A percentile compares a stretch with the other conserved stretches of the same genome.
These are phyloP conservation scores for Nymphalis io DNA, from an alignment of 1,140 invertebrate genomes.

Conservation along the genomic window DNA sequence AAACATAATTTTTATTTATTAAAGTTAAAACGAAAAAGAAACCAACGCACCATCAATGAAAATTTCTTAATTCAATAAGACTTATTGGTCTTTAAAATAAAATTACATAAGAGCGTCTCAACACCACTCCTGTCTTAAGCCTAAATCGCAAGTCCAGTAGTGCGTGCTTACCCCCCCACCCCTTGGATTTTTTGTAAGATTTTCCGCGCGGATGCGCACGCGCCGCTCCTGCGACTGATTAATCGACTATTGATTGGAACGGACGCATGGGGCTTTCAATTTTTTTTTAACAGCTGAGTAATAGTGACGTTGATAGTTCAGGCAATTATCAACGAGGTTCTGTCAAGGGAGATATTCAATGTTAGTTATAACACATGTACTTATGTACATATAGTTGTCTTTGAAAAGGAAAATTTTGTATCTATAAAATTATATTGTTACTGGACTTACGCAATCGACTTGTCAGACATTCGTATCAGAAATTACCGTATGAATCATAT, in stretches of 20 bases:
- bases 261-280: slow-evolving; percentile 37
- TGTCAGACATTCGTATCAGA: too few relatives aligned
- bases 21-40: too few relatives aligned
- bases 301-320: slow-evolving; percentile 4
- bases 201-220: slow-evolving; percentile 67
- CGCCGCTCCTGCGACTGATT: slow-evolving; percentile 67
- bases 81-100: not conserved
- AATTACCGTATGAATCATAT: too few relatives aligned
- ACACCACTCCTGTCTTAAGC: slow-evolving; percentile 42
- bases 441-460: too few relatives aligned
- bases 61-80: too few relatives aligned
- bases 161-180: slow-evolving; percentile 53
- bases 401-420: too few relatives aligned
- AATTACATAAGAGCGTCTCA: slow-evolving; percentile 35
- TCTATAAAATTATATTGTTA: too few relatives aligned
- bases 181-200: slow-evolving; percentile 73
- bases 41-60: too few relatives aligned
- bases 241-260: slow-evolving; percentile 72
- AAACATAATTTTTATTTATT: too few relatives aligned
- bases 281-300: slow-evolving; percentile 14
- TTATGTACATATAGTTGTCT: not conserved
- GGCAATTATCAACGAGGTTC: not conserved
- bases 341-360: not conserved
- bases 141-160: slow-evolving; percentile 60
- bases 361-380: not conserved